A percentile compares a stretch with the other conserved stretches of the same genome.
Evolutionary conservation across 92 coral and sea anemone genomes (phyloP).

Genomic region (Palythoa heliodiscus): DNA sequence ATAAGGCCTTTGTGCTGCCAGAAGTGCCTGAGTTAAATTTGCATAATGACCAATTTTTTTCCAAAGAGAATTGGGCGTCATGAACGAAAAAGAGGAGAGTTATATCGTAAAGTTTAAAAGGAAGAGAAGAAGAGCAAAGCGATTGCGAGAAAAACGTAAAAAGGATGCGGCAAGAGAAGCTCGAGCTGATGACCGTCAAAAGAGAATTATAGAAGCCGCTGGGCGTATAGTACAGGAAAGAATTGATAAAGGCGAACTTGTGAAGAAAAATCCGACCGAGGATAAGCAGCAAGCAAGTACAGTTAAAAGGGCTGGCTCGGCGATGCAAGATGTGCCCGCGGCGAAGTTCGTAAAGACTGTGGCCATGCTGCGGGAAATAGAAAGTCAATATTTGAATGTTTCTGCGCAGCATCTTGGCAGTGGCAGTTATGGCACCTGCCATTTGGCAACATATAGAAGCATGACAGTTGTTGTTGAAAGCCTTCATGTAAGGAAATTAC

Average conservation of each 20-base stretch:
- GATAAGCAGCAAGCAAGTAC: no score
- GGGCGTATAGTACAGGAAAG: no score
- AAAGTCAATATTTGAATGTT: no score
- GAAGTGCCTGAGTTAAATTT: constrained; percentile 37
- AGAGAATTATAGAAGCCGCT: no score
- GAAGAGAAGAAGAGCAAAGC: constrained; percentile 22
- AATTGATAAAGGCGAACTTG: no score
- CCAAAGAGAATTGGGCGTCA: background rate
- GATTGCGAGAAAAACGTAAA: constrained; percentile 31
- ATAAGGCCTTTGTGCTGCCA: constrained; percentile 21
- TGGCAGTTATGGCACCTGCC: no score
- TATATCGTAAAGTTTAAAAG: background rate
- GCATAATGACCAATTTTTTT: background rate
- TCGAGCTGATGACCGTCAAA: constrained; percentile 11
- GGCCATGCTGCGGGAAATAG: no score
- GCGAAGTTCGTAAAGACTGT: no score
- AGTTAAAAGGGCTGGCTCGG: no score
- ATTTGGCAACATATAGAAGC: background rate
- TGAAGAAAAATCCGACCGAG: no score
- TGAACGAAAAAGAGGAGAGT: background rate
- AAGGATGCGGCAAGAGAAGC: constrained; percentile 24
- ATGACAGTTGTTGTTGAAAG: constrained; percentile 37
- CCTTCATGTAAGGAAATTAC: background rate
- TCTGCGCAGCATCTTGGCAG: no score
- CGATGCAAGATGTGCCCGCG: no score